Conservation (phyloP, 2,888 invertebrate genomes). For the Operophtera brumata region DNA sequence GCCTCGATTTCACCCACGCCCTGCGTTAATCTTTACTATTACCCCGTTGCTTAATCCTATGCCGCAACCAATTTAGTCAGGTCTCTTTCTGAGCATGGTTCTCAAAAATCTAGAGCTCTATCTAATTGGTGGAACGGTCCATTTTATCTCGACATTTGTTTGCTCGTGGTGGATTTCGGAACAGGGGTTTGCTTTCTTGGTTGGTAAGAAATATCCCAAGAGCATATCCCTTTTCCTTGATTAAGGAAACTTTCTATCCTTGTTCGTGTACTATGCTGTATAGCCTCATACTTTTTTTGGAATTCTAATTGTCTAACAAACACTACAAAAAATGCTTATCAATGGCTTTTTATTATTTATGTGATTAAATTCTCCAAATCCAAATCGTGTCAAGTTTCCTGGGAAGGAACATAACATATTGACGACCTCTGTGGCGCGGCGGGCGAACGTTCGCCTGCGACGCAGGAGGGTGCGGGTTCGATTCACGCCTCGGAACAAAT, state of each 20-base stretch:
- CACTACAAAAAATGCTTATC: slow-evolving; percentile 33
- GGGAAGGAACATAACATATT: slow-evolving; percentile 38
- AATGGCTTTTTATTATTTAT: slow-evolving; percentile 36
- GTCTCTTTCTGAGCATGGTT: slow-evolving; percentile 25
- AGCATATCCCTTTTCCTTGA: slow-evolving; percentile 43
- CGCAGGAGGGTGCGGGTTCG: no score
- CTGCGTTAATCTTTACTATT: slow-evolving; percentile 66
- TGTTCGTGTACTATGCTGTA: no score
- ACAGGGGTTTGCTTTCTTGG: slow-evolving; percentile 34
- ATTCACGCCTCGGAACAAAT: no score
- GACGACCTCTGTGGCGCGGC: no score
- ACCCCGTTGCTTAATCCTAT: slow-evolving; percentile 71
- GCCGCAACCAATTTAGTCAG: slow-evolving; percentile 40
- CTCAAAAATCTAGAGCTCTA: slow-evolving; percentile 31
- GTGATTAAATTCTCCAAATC: slow-evolving; percentile 33
- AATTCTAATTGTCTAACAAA: slow-evolving; percentile 10
- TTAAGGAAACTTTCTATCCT: no score
- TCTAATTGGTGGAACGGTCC: slow-evolving; percentile 33
- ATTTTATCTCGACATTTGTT: slow-evolving; percentile 32
- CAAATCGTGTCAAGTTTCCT: slow-evolving; percentile 33
- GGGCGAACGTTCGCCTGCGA: no score
- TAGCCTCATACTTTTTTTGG: slow-evolving; percentile 19
- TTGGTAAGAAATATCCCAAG: slow-evolving; percentile 40
- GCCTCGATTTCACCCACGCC: slow-evolving; percentile 71
- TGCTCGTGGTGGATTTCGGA: slow-evolving; percentile 14